Percentiles rank a stretch among this genome's conserved stretches.
Conservation (phyloP, 2,797 vertebrate species). For the Notolepis coatsorum region DNA sequence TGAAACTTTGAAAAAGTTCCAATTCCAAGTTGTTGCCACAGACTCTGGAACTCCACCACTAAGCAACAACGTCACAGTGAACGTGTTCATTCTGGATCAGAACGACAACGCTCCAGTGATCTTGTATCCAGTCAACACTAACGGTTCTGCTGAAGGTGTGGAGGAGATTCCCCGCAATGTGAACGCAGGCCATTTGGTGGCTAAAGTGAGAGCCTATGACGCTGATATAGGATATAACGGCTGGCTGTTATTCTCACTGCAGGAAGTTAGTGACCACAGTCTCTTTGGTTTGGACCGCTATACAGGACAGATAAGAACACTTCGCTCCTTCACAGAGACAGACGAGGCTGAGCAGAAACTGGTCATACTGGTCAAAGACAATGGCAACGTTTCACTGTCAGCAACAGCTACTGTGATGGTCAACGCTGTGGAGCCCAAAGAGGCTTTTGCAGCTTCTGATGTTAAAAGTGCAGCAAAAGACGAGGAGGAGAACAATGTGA, state of each 20-base stretch:
- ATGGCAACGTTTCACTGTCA: too few relatives aligned
- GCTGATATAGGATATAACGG: constrained; percentile 59
- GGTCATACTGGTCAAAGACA: too few relatives aligned
- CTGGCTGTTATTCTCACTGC: constrained; percentile 49
- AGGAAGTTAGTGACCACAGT: constrained; percentile 47
- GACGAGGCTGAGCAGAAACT: constrained; percentile 47
- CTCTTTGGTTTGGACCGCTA: constrained; percentile 52
- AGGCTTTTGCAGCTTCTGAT: too few relatives aligned
- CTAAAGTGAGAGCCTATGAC: constrained; percentile 49
- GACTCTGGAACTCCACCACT: constrained; percentile 77
- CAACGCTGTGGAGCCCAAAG: too few relatives aligned
- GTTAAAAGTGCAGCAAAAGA: too few relatives aligned
- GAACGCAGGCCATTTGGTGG: constrained; percentile 43
- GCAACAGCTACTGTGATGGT: too few relatives aligned
- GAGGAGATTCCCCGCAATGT: constrained; percentile 41
- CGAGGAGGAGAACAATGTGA: too few relatives aligned
- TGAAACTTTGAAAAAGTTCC: constrained; percentile 80
- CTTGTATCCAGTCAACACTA: constrained; percentile 50
- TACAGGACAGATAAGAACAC: constrained; percentile 57
- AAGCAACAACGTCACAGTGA: constrained; percentile 74
- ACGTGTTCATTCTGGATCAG: constrained; percentile 67
- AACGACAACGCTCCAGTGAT: constrained; percentile 50
- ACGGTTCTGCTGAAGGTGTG: constrained; percentile 48
- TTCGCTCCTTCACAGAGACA: constrained; percentile 51
- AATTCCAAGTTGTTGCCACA: constrained; percentile 77